phyloP scores from a whole-genome alignment of 2,888 invertebrate species.

The Deilephila porcellus region DNA sequence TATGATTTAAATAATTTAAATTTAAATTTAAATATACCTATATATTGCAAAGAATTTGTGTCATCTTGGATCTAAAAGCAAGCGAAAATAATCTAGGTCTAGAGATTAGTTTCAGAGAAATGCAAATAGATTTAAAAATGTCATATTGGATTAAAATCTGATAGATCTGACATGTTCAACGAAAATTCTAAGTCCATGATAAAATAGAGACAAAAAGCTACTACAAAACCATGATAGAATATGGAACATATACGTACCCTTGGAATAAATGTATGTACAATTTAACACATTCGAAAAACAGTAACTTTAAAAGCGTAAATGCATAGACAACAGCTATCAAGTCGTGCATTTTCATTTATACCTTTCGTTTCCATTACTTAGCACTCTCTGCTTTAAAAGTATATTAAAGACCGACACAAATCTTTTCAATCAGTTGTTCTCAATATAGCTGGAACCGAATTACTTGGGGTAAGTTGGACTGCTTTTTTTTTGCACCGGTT shows the following conservation, averaged over 20 bases:
- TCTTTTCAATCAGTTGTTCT: not conserved
- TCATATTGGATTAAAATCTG: too few relatives aligned
- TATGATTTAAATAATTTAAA: too few relatives aligned
- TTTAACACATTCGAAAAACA: slow-evolving; percentile 6
- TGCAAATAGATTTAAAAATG: too few relatives aligned
- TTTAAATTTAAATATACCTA: too few relatives aligned
- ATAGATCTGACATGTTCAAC: too few relatives aligned
- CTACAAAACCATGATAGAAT: not conserved
- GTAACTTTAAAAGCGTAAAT: slow-evolving; percentile 22
- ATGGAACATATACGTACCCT: not conserved
- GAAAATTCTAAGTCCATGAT: too few relatives aligned
- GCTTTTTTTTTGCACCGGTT: not conserved
- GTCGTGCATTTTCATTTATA: slow-evolving; percentile 41
- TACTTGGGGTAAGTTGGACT: not conserved
- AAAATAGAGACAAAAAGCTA: not conserved
- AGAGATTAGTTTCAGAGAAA: too few relatives aligned
- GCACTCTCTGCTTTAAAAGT: slow-evolving; percentile 24
- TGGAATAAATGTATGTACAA: too few relatives aligned
- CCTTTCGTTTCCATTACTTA: slow-evolving; percentile 38
- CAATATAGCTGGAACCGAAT: not conserved
- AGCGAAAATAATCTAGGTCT: too few relatives aligned
- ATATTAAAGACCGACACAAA: slow-evolving; percentile 26
- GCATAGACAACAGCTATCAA: slow-evolving; percentile 22
- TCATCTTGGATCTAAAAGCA: too few relatives aligned
- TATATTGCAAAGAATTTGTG: too few relatives aligned